phyloP scores from a whole-genome alignment of 1,140 invertebrate genomes.

The Pseudomyrmex cubaensis region DNA sequence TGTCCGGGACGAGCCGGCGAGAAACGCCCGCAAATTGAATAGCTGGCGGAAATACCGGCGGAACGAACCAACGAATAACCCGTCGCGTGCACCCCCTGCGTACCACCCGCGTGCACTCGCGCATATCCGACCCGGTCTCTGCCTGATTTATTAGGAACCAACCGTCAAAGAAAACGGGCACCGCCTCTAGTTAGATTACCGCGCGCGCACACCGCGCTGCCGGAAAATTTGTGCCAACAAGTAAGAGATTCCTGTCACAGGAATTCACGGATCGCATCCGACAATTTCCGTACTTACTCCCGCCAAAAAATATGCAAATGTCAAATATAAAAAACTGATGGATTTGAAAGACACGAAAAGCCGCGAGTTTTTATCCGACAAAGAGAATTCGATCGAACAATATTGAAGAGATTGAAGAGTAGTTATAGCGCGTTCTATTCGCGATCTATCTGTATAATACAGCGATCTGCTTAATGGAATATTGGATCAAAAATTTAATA shows the following conservation, averaged over 20 bases:
- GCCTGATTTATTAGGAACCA: constrained; percentile 71
- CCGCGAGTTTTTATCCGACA: no score
- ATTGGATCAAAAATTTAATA: no score
- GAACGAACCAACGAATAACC: constrained; percentile 76
- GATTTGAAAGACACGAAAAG: background rate
- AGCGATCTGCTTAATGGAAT: no score
- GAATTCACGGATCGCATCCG: background rate
- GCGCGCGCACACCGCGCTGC: background rate
- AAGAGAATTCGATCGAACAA: no score
- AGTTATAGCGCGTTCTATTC: no score
- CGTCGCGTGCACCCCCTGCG: constrained; percentile 55
- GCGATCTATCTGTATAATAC: no score
- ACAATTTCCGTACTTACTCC: background rate
- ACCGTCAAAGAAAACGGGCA: constrained; percentile 72
- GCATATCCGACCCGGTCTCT: constrained; percentile 61
- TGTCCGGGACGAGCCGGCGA: constrained; percentile 73
- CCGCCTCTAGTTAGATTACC: constrained; percentile 30
- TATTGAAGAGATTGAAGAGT: no score
- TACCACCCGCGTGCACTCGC: constrained; percentile 34
- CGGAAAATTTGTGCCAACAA: constrained; percentile 30
- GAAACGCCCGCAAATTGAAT: constrained; percentile 78
- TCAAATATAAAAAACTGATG: background rate
- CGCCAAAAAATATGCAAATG: background rate
- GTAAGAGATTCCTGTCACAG: constrained; percentile 1
- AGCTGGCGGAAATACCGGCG: constrained; percentile 76